Evolutionary conservation across 2,797 vertebrate genomes (phyloP), one percentile per base, ranked within the genome.

Genomic region (Cynopterus sphinx): DNA sequence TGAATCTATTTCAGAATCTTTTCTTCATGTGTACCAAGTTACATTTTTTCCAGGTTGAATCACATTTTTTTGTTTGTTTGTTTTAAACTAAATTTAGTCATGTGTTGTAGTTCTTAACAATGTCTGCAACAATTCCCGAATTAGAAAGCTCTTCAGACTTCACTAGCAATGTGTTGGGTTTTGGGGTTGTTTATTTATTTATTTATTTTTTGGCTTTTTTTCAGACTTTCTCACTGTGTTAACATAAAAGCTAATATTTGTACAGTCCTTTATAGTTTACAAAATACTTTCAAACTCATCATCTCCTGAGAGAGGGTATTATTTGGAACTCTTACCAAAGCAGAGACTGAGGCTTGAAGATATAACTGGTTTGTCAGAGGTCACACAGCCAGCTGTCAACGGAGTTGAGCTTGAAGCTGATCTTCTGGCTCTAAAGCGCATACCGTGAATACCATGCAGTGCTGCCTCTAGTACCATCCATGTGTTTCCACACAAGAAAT

Each of bases 91-190:
- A 96, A 90, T 93, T 93, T 96, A 93, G 91, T 65, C 43, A 8
- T 78, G 51, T 95, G 67, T 95, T 90, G 97, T 67, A 70, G 46
- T 91, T 94, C 86, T 90, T 94, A 96, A 91, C 81, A 71, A 70
- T 91, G 59, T 90, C 86, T 84, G 73, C 81, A 83, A 51, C 51
- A 78, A 46, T 71, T 96, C 83, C 83, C 81, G 86, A 94, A 96
- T 97, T 97, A 96, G 96, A 94, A 91, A 94, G 51, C 71, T 91
- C 71, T 95, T 95, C 91, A 82, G 74, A 96, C 51, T 88, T 94
- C 43, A 46, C 78, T 65, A 81, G 82, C 74, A 81, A 81, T 51
- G 53, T 57, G 82, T 71, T 94, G 51, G 94, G 96, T 95, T 93
- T 84, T 33, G 33, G 33, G 33, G 33, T 33, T 33, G 33, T 33